phyloP scores from a whole-genome alignment of 1,140 invertebrate genomes.

The Drosophila nigrodunni region DNA sequence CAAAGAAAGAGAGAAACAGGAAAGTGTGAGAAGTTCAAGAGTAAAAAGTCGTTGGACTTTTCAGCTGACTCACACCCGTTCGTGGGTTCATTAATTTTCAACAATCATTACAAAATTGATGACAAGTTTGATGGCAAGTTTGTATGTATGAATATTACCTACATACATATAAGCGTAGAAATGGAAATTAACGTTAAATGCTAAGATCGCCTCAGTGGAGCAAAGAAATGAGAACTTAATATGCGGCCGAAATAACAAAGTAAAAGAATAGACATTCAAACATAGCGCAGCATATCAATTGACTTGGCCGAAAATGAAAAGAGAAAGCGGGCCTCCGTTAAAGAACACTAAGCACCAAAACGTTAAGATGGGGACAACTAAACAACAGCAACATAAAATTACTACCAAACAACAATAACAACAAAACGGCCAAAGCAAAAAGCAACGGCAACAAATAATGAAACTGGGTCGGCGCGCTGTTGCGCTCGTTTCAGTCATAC shows the following conservation, averaged over 20 bases:
- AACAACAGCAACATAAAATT: conserved; percentile 44
- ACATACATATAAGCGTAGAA: not conserved
- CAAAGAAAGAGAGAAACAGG: not conserved
- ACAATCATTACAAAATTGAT: conserved; percentile 1
- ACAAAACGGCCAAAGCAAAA: conserved; percentile 32
- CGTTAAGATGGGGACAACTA: conserved; percentile 64
- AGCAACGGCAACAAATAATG: conserved; percentile 68
- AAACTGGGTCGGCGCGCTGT: conserved; percentile 67
- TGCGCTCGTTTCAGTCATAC: conserved; percentile 26
- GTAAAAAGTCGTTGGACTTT: conserved; percentile 21
- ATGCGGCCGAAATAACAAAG: conserved; percentile 11
- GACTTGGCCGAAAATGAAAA: conserved; percentile 77
- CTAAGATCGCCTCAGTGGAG: conserved; percentile 36
- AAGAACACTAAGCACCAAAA: conserved; percentile 69
- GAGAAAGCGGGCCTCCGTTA: conserved; percentile 71
- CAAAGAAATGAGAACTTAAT: conserved; percentile 51
- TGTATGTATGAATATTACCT: not conserved
- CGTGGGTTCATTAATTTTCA: conserved; percentile 7
- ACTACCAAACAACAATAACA: conserved; percentile 24
- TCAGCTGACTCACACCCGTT: conserved; percentile 13
- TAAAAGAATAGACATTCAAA: conserved; percentile 41
- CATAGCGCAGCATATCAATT: conserved; percentile 76
- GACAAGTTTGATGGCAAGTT: not conserved
- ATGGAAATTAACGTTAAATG: not conserved
- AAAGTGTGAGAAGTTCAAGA: conserved; percentile 10